A percentile compares a stretch with the other conserved stretches of the same genome.
phyloP scores from a whole-genome alignment of 2,888 invertebrate genomes.

The Pantelozetes paolii region DNA sequence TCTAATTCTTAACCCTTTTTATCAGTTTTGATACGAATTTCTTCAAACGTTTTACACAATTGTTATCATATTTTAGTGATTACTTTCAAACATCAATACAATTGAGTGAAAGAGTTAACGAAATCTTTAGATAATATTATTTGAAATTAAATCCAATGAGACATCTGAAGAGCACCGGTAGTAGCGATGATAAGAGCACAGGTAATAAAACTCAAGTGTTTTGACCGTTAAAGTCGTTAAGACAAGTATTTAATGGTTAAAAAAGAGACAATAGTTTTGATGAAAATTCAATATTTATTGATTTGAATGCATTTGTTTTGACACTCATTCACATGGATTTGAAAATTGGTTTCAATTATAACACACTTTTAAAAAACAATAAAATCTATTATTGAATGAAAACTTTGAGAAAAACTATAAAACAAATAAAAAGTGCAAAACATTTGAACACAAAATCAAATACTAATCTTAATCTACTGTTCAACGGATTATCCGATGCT shows the following conservation, averaged over 20 bases:
- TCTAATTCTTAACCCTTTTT: too few species aligned
- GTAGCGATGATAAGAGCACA: too few species aligned
- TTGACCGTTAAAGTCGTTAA: not conserved
- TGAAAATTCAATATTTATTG: not conserved
- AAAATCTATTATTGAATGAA: not conserved
- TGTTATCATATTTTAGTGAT: too few species aligned
- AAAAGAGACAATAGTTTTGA: too few species aligned
- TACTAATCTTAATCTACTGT: not conserved
- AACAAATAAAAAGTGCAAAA: not conserved
- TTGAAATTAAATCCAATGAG: too few species aligned
- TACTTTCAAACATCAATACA: too few species aligned
- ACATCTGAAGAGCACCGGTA: too few species aligned
- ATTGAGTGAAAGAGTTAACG: too few species aligned
- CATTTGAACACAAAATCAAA: not conserved
- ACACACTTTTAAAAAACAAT: not conserved
- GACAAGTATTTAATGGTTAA: not conserved
- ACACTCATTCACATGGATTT: conserved; percentile 1
- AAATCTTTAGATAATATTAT: too few species aligned
- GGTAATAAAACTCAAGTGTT: not conserved
- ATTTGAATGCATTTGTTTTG: conserved; percentile 1
- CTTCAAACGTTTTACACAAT: too few species aligned
- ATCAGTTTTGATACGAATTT: too few species aligned
- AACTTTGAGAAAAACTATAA: not conserved
- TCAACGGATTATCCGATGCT: too few species aligned
- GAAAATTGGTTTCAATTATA: not conserved